Conservation (phyloP, 2,113 vertebrate species). For the Galeopterus variegatus region DNA sequence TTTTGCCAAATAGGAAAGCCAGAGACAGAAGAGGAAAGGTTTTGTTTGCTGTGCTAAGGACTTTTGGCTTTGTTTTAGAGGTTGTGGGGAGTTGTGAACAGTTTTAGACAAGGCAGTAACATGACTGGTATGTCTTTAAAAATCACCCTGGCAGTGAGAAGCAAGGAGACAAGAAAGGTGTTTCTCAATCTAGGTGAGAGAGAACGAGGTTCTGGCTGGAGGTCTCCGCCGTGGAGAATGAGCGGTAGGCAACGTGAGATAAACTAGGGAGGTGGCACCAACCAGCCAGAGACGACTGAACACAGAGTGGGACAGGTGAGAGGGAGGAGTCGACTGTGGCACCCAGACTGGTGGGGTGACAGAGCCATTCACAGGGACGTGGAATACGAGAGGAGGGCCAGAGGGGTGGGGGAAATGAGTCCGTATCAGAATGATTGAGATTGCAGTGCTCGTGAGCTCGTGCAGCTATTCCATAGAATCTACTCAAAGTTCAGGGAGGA, state of each 20-base stretch:
- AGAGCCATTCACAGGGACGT: background rate
- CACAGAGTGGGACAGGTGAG: background rate
- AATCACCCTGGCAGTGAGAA: background rate
- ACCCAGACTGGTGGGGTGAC: background rate
- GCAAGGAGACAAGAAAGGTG: background rate
- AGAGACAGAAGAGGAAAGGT: background rate
- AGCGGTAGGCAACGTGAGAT: background rate
- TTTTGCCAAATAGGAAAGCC: slow-evolving; percentile 1
- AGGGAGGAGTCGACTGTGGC: background rate
- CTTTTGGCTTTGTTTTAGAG: background rate
- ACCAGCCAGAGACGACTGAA: background rate
- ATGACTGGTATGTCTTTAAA: background rate
- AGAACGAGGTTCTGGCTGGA: background rate
- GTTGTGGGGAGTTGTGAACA: background rate
- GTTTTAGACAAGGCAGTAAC: background rate
- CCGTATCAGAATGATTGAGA: background rate
- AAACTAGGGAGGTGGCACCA: background rate
- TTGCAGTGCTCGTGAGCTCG: background rate
- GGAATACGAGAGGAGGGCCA: background rate
- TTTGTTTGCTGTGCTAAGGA: background rate
- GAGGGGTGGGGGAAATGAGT: no score
- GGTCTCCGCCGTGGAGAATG: background rate
- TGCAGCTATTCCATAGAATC: background rate
- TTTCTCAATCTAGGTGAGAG: background rate
- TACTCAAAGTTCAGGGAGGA: background rate